Evolutionary conservation across 2,797 vertebrate species (phyloP), one percentile per base, ranked within the genome.

Genomic region (Anas bernieri): DNA sequence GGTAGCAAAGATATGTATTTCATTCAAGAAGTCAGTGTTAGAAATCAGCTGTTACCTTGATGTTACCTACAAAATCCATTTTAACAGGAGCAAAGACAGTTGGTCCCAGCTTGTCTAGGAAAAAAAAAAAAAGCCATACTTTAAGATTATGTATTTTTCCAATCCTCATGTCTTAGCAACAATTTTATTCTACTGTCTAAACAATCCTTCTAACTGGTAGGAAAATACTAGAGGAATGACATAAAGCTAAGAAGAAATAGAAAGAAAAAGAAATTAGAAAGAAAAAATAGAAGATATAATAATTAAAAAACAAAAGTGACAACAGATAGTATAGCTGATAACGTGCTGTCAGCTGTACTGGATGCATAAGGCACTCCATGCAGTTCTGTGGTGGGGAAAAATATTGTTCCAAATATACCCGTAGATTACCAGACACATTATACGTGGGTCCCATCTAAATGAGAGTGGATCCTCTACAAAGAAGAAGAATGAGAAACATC

Each of bases 41-140:
- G 33, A 90, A 93, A 52, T 64, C 55, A 83, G 26, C 35, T 59
- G 21, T 97, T 97, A 99, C 99, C 99, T 99, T 99, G 93, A 99
- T 99, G 97, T 99, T 99, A 91, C 99, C 99, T 95, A 99, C 99
- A 98, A 99, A 99, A 98, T 99, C 99, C 98, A 99, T 99, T 98
- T 99, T 99, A 97, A 99, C 99, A 96, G 99, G 99, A 92, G 99
- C 99, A 98, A 99, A 99, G 92, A 99, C 99, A 31, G 99, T 99
- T 89, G 99, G 98, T 72, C 99, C 99, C 97, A 99, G 98, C 96
- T 98, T 98, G 64, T 98, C 98, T 98, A 96, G 46, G 63, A 81
- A 52, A 96, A 92, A 93, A 37, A 41, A 62, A 77, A 86, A 80
- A 54, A 8, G 50, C 22, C 67, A 13, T 9, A 77, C 72, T 89